A percentile compares a stretch with the other conserved stretches of the same genome.
Evolutionary conservation across 2,113 vertebrate species (phyloP).

Genomic region (Xiphophorus maculatus): DNA sequence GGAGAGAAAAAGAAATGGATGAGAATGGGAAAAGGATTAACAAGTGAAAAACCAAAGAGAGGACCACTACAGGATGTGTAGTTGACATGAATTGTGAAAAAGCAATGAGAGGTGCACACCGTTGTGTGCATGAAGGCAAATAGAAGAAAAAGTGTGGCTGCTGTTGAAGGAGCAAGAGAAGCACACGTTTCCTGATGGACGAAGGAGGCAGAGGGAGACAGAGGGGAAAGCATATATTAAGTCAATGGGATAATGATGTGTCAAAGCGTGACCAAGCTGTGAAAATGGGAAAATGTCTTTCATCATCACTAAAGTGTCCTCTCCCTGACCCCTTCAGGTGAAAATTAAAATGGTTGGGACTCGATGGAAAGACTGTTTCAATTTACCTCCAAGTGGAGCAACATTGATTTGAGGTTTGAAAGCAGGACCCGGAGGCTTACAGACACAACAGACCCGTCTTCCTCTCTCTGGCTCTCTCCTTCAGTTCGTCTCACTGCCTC

Average conservation of each 20-base stretch:
- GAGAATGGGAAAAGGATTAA: slow-evolving; percentile 42
- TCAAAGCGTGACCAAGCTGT: slow-evolving; percentile 75
- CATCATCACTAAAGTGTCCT: slow-evolving; percentile 78
- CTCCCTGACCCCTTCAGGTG: slow-evolving; percentile 74
- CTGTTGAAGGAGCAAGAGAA: slow-evolving; percentile 10
- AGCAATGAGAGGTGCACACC: slow-evolving; percentile 20
- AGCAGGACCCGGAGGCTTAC: slow-evolving; percentile 57
- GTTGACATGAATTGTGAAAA: slow-evolving; percentile 8
- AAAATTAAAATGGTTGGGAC: slow-evolving; percentile 72
- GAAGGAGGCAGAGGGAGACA: slow-evolving; percentile 42
- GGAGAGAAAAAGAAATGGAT: slow-evolving; percentile 21
- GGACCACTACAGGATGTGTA: slow-evolving; percentile 8
- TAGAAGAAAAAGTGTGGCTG: background rate
- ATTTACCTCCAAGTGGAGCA: slow-evolving; percentile 75
- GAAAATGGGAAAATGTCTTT: slow-evolving; percentile 79
- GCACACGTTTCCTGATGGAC: slow-evolving; percentile 26
- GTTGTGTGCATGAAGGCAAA: slow-evolving; percentile 14
- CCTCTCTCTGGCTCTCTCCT: slow-evolving; percentile 5
- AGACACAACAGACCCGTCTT: slow-evolving; percentile 19
- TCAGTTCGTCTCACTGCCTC: slow-evolving; percentile 8
- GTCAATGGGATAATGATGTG: slow-evolving; percentile 77
- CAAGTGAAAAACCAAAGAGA: slow-evolving; percentile 23
- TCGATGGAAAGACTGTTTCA: slow-evolving; percentile 76
- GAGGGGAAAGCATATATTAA: slow-evolving; percentile 70
- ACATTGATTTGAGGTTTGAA: slow-evolving; percentile 75